Percentiles rank a stretch among this genome's conserved stretches.
Evolutionary conservation across 2,888 invertebrate genomes (phyloP).

Genomic region (Apamea crenata): DNA sequence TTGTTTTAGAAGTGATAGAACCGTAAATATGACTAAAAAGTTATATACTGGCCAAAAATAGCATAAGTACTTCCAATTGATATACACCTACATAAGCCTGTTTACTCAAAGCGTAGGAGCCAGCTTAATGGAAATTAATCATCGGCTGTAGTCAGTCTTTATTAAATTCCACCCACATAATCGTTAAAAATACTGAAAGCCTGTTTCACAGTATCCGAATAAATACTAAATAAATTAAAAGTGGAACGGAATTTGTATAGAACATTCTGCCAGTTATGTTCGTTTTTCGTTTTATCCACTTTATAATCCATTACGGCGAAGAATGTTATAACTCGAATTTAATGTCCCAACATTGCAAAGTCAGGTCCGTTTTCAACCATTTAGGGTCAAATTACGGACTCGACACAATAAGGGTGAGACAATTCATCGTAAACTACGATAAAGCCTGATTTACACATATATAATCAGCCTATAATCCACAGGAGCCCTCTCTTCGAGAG

Average conservation of each 20-base stretch:
- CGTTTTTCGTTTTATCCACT: not conserved
- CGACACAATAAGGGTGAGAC: constrained; percentile 26
- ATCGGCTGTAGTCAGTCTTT: not conserved
- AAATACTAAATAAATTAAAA: not conserved
- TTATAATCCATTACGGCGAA: constrained; percentile 9
- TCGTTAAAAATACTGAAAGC: constrained; percentile 6
- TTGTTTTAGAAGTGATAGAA: constrained; percentile 20
- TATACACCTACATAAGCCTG: constrained; percentile 6
- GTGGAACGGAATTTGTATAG: not conserved
- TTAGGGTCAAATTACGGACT: constrained; percentile 43
- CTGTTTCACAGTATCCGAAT: constrained; percentile 1
- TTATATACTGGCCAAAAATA: not conserved
- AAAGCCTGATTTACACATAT: not conserved
- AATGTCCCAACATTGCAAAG: constrained; percentile 22
- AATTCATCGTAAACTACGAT: not conserved
- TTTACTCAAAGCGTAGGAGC: constrained; percentile 17
- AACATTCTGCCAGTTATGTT: not conserved
- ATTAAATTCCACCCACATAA: not conserved
- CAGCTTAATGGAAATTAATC: constrained; percentile 19
- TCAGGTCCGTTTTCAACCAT: constrained; percentile 37
- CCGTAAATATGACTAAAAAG: constrained; percentile 11
- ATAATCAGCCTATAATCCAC: not conserved
- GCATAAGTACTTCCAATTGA: not conserved
- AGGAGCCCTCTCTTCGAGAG: not conserved
- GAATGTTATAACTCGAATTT: constrained; percentile 23